phyloP scores from a whole-genome alignment of 2,113 vertebrate species.

The Elephantulus edwardii region DNA sequence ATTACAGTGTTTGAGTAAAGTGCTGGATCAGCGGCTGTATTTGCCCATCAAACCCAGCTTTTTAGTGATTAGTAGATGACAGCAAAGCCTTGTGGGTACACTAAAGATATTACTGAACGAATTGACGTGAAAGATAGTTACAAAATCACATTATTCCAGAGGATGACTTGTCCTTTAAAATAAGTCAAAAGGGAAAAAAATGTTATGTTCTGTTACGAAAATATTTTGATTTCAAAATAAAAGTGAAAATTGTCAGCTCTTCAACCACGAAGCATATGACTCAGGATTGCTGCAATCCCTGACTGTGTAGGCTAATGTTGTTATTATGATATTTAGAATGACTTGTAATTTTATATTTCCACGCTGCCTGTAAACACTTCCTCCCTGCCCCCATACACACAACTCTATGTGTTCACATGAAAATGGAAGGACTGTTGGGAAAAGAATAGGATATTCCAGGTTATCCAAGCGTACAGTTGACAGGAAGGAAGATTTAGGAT shows the following conservation, averaged over 20 bases:
- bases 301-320: constrained; percentile 18
- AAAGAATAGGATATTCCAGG: background rate
- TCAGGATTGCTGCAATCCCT: background rate
- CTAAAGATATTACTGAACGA: background rate
- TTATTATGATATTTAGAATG: constrained; percentile 14
- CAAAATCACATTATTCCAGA: background rate
- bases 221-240: constrained; percentile 20
- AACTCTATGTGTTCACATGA: background rate
- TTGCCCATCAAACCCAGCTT: background rate
- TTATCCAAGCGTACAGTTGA: background rate
- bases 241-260: background rate
- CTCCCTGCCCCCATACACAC: constrained; percentile 20
- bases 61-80: background rate
- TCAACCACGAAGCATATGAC: background rate
- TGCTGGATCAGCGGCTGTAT: background rate
- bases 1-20: background rate
- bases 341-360: background rate
- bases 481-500: background rate
- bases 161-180: background rate
- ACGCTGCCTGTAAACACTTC: constrained; percentile 27
- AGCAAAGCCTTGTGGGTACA: background rate
- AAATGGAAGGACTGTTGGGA: background rate
- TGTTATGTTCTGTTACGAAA: background rate
- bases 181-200: background rate
- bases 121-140: background rate